phyloP scores from a whole-genome alignment of 2,888 invertebrate species.

The Nomada flava region DNA sequence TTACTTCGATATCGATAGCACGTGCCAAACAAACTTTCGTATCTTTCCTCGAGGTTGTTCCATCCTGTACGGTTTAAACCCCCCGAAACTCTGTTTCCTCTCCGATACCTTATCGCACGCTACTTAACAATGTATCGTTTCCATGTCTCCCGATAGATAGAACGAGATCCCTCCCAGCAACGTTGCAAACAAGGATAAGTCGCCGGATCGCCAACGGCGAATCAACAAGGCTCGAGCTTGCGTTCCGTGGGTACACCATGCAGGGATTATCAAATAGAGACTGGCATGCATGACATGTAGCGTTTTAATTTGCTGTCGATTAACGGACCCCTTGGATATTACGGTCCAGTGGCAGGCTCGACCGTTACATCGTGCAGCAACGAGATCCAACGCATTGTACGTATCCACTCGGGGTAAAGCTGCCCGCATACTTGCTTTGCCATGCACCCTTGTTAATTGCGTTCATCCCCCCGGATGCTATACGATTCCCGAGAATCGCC shows the following conservation, averaged over 20 bases:
- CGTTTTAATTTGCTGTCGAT: slow-evolving; percentile 68
- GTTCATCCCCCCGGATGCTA: slow-evolving; percentile 16
- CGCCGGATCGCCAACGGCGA: slow-evolving; percentile 13
- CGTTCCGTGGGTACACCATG: slow-evolving; percentile 1
- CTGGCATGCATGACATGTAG: slow-evolving; percentile 54
- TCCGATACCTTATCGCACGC: too few relatives aligned
- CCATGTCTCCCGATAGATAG: too few relatives aligned
- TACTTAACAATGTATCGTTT: too few relatives aligned
- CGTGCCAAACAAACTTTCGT: background rate
- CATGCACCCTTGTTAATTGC: slow-evolving; percentile 50
- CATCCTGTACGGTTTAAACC: background rate
- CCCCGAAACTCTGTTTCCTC: too few relatives aligned
- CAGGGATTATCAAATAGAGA: slow-evolving; percentile 36
- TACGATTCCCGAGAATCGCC: background rate
- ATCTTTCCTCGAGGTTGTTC: background rate
- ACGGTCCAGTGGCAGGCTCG: slow-evolving; percentile 4
- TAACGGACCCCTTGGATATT: slow-evolving; percentile 36
- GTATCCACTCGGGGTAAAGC: slow-evolving; percentile 50
- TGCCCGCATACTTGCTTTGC: slow-evolving; percentile 64
- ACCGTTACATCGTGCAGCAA: slow-evolving; percentile 32
- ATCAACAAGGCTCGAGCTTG: background rate
- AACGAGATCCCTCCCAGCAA: background rate
- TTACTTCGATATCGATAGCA: too few relatives aligned
- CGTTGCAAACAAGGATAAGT: background rate
- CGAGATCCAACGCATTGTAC: slow-evolving; percentile 11